phyloP scores from a whole-genome alignment of 1,140 invertebrate genomes.

The Plectrocnemia conspersa region DNA sequence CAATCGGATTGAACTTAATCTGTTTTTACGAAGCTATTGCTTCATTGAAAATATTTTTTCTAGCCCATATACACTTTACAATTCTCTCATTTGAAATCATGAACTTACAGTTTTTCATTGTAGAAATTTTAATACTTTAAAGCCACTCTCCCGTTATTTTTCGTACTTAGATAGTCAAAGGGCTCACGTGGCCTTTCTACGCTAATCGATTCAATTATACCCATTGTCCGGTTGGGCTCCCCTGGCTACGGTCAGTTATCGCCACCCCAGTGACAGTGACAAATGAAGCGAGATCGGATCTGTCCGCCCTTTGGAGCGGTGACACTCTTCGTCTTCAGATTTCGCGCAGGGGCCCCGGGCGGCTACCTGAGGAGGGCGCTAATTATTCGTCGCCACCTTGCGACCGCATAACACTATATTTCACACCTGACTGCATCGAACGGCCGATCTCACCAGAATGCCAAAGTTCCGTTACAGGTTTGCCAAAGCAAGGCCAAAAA shows the following conservation, averaged over 20 bases:
- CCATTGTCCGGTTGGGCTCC: not conserved
- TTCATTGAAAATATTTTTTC: too few species aligned
- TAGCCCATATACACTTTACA: too few species aligned
- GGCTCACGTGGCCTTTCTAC: not conserved
- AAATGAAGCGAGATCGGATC: slow-evolving; percentile 34
- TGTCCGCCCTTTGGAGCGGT: slow-evolving; percentile 7
- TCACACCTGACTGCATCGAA: not conserved
- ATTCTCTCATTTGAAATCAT: too few species aligned
- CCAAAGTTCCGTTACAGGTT: not conserved
- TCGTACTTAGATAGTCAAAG: not conserved
- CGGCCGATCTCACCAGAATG: not conserved
- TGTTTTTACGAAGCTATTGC: too few species aligned
- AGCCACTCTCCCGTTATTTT: not conserved
- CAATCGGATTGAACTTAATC: too few species aligned
- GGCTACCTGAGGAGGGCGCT: slow-evolving; percentile 18
- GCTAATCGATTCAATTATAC: not conserved
- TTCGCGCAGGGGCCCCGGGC: not conserved
- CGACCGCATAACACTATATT: too few species aligned
- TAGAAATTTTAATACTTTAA: too few species aligned
- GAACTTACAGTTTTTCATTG: too few species aligned
- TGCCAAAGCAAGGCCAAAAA: too few species aligned
- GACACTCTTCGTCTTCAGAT: slow-evolving; percentile 6
- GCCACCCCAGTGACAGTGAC: slow-evolving; percentile 34
- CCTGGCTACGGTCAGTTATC: slow-evolving; percentile 20
- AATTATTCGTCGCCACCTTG: slow-evolving; percentile 17